These are phyloP conservation scores for Tribolium madens DNA, from an alignment of 1,140 invertebrate species.

Conservation along the genomic window DNA sequence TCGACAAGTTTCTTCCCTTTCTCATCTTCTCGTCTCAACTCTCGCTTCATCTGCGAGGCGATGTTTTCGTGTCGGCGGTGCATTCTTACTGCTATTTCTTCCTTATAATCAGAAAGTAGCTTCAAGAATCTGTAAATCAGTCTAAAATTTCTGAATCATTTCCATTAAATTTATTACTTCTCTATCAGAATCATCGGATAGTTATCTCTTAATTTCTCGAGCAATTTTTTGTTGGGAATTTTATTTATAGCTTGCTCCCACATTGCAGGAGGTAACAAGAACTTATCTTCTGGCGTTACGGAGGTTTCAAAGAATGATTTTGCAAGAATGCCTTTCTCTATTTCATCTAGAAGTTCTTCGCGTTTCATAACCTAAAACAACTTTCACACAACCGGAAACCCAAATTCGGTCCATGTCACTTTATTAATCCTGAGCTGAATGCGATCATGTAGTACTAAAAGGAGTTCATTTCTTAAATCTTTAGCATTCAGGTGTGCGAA, in stretches of 20 bases:
- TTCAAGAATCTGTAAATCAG: conserved; percentile 52
- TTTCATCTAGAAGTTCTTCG: conserved; percentile 62
- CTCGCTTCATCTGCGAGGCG: conserved; percentile 62
- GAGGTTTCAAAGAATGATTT: conserved; percentile 60
- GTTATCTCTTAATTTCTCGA: conserved; percentile 53
- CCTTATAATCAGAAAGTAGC: conserved; percentile 59
- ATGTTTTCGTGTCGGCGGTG: conserved; percentile 62
- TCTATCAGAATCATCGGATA: conserved; percentile 61
- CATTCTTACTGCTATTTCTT: conserved; percentile 61
- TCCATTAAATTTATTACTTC: conserved; percentile 46
- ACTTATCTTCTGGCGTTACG: conserved; percentile 55
- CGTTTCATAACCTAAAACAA: conserved; percentile 54
- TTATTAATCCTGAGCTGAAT: conserved; percentile 47
- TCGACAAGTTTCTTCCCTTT: conserved; percentile 57
- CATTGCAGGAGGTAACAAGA: conserved; percentile 60
- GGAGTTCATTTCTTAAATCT: conserved; percentile 58
- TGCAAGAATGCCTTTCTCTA: conserved; percentile 59
- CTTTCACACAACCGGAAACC: not conserved
- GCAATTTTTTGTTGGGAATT: conserved; percentile 55
- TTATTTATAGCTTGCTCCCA: conserved; percentile 63
- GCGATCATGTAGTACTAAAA: conserved; percentile 53
- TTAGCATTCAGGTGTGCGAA: conserved; percentile 55
- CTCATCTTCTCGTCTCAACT: conserved; percentile 60
- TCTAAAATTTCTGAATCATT: conserved; percentile 31
- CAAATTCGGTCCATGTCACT: conserved; percentile 57